These are phyloP conservation scores for Onychomys torridus DNA, from an alignment of 2,797 vertebrate genomes.

Conservation along the genomic window DNA sequence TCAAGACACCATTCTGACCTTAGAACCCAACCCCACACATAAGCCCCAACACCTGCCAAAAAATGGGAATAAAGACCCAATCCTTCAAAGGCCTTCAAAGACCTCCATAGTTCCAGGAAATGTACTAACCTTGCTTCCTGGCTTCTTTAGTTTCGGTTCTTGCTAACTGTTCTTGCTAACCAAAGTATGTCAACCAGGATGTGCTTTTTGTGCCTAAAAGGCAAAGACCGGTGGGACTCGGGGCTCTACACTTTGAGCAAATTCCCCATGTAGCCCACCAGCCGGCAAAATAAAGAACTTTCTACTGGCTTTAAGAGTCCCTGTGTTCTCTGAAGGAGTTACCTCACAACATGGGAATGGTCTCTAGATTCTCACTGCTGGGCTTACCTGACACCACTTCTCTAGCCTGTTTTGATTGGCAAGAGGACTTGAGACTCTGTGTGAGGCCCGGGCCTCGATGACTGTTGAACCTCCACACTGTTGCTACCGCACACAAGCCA, in stretches of 20 bases:
- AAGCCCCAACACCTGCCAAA: not conserved
- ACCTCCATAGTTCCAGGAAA: not conserved
- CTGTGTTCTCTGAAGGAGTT: not conserved
- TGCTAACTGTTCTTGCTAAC: not conserved
- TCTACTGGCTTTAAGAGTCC: not conserved
- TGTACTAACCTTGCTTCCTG: not conserved
- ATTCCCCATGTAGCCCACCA: not conserved
- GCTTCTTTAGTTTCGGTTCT: not conserved
- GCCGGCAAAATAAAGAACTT: not conserved
- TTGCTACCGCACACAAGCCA: not conserved
- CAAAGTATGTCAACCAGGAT: not conserved
- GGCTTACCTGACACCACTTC: not conserved
- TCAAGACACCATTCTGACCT: not conserved
- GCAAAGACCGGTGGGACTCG: not conserved
- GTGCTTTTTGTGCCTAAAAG: not conserved
- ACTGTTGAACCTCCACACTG: not conserved
- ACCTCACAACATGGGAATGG: not conserved
- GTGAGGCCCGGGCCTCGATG: not conserved
- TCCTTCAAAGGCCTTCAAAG: not conserved
- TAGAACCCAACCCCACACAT: not conserved
- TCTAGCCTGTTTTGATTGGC: not conserved
- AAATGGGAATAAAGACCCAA: not conserved
- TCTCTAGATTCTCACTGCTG: not conserved
- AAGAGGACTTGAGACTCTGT: not conserved
- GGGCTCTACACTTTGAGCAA: not conserved